Percentiles rank a stretch among this genome's conserved stretches.
phyloP scores from a whole-genome alignment of 1,140 invertebrate genomes.

The Drosophila dunni region DNA sequence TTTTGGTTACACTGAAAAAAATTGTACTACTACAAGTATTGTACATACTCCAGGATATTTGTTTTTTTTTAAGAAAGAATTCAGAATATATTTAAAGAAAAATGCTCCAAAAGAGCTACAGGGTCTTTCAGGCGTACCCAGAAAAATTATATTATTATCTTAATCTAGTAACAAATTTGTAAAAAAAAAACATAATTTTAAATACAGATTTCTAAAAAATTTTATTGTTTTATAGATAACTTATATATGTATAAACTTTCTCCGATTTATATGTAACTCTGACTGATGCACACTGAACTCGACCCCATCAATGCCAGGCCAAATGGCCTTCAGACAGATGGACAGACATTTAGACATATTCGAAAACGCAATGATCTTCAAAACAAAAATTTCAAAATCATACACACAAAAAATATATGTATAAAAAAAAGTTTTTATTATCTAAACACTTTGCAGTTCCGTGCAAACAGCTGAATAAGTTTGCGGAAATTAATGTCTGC shows the following conservation, averaged over 20 bases:
- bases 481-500: conserved; percentile 6
- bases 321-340: conserved; percentile 58
- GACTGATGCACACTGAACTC: conserved; percentile 69
- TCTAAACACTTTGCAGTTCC: conserved; percentile 46
- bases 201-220: not conserved
- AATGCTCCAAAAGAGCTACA: too few species aligned
- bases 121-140: too few species aligned
- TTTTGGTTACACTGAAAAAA: not conserved
- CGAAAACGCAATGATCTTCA: conserved; percentile 61
- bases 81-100: too few species aligned
- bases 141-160: too few species aligned
- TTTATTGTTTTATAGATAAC: not conserved
- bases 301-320: conserved; percentile 68
- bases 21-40: too few species aligned
- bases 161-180: too few species aligned
- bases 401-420: conserved; percentile 25
- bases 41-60: too few species aligned
- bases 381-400: conserved; percentile 3
- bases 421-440: conserved; percentile 33
- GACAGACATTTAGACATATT: not conserved
- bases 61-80: too few species aligned
- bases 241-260: not conserved
- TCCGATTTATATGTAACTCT: conserved; percentile 23
- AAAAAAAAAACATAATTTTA: too few species aligned
- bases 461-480: conserved; percentile 13